Base-by-base conservation (phyloP, 2,113 vertebrate genomes). In the Taurulus bubalis region DNA sequence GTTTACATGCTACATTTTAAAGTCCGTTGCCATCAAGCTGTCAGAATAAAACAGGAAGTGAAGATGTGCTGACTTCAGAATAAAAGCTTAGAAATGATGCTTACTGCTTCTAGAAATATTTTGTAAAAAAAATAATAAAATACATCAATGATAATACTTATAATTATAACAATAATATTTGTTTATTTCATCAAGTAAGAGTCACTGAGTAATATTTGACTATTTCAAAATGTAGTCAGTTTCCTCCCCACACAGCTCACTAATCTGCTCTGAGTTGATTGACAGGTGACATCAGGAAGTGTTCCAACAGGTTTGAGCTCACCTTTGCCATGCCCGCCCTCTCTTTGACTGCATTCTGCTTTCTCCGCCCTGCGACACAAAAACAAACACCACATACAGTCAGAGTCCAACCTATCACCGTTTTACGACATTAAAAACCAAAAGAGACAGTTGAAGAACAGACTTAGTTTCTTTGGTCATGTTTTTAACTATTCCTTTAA, bases 251-350 rank as follows among this genome's bases (percentile, higher is more conserved):
- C 2, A 42, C n/a, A 24, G 9, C 62, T 3, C 22, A 15, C 62
- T 26, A 10, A 11, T n/a, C n/a, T n/a, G n/a, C n/a, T 62, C 3
- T 63, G 36, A 65, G 4, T 8, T 22, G 59, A 64, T 26, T 26
- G 64, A 18, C 63, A 5, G 63, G 38, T 26, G 63, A 18, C 1
- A 12, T 3, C 24, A 47, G 9, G 45, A 45, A 38, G 67, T 0
- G 6, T 42, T 45, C 18, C 9, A 5, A 30, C 24, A 26, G 38
- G 16, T 20, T 32, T 1, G 49, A 1, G 18, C 73, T 90, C 95
- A 98, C 98, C 97, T 95, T 96, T 10, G 97, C 96, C 88, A 97
- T 89, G 3, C 97, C 98, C 8, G 96, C 95, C 93, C 94, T 96
- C 72, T 98, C 97, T 90, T 96, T 96, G 65, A 95, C 96, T 68